Evolutionary conservation across 2,888 invertebrate species (phyloP).

Genomic region (Quadroppia sp.): DNA sequence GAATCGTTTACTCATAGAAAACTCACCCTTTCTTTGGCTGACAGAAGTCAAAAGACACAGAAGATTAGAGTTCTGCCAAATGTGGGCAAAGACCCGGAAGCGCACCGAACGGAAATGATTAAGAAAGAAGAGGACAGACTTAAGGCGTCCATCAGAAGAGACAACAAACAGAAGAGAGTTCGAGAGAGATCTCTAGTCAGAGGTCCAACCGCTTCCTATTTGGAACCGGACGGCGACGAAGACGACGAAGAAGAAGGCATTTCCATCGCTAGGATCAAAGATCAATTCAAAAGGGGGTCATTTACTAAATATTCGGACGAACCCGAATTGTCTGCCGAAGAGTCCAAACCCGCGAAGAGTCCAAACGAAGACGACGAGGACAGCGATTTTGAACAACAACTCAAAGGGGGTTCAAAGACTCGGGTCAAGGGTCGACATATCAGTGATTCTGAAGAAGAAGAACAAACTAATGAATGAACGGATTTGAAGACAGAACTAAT

Average conservation of each 20-base stretch:
- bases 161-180: conserved; percentile 61
- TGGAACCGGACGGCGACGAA: conserved; percentile 61
- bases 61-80: conserved; percentile 94
- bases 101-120: conserved; percentile 80
- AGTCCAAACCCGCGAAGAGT: conserved; percentile 40
- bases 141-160: conserved; percentile 75
- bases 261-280: conserved; percentile 89
- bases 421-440: no score
- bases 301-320: conserved; percentile 38
- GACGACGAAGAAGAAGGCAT: conserved; percentile 86
- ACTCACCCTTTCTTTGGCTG: conserved; percentile 96
- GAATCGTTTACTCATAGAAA: conserved; percentile 98
- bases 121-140: conserved; percentile 98
- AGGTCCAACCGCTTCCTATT: conserved; percentile 57
- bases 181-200: conserved; percentile 57
- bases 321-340: conserved; percentile 42
- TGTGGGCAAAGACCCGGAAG: conserved; percentile 90
- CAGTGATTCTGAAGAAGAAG: no score
- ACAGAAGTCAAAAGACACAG: conserved; percentile 84
- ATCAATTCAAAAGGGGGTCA: conserved; percentile 57
- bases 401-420: no score
- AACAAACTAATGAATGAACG: no score
- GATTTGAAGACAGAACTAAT: no score
- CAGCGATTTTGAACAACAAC: no score
- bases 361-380: conserved; percentile 39